phyloP scores from a whole-genome alignment of 2,113 vertebrate species.

The Parus major region DNA sequence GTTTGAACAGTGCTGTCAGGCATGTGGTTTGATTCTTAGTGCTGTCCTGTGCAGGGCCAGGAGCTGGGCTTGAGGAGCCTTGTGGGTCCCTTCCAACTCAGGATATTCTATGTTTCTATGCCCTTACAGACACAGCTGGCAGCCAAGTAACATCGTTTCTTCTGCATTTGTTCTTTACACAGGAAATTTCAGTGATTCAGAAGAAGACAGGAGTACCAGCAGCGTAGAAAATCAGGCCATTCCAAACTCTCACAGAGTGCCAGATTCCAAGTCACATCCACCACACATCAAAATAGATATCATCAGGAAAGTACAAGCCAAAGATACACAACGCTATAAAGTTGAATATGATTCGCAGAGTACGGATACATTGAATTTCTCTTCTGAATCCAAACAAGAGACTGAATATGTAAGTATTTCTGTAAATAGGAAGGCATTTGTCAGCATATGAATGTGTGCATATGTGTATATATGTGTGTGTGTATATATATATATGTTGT shows the following conservation, averaged over 20 bases:
- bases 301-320: slow-evolving; percentile 83
- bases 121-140: neutral
- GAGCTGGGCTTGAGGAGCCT: neutral
- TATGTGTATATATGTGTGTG: too few species aligned
- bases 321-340: slow-evolving; percentile 86
- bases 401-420: slow-evolving; percentile 87
- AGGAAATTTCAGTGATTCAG: slow-evolving; percentile 79
- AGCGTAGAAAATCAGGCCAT: slow-evolving; percentile 65
- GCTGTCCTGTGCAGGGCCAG: neutral
- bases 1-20: neutral
- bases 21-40: neutral
- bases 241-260: slow-evolving; percentile 68
- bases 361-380: slow-evolving; percentile 88
- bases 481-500: neutral
- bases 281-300: slow-evolving; percentile 81
- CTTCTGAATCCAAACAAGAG: slow-evolving; percentile 87
- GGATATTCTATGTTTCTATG: neutral
- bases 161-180: neutral
- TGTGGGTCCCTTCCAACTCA: neutral
- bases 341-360: slow-evolving; percentile 81
- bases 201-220: slow-evolving; percentile 76
- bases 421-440: neutral
- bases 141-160: neutral
- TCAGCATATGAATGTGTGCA: neutral
- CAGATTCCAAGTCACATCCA: slow-evolving; percentile 66